phyloP scores from a whole-genome alignment of 2,888 invertebrate genomes.

The Hesperia comma region DNA sequence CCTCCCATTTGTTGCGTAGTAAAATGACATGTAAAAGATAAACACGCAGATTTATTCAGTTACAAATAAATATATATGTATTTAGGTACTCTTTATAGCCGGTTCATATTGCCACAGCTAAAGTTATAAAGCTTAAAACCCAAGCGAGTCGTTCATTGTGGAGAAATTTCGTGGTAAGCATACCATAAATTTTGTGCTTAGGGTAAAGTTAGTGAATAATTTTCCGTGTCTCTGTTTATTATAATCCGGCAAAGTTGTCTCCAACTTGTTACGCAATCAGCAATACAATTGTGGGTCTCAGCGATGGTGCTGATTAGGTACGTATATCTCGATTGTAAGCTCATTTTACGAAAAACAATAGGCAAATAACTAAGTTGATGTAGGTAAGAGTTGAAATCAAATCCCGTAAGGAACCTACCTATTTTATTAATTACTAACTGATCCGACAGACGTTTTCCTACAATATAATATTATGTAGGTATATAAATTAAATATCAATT shows the following conservation, averaged over 20 bases:
- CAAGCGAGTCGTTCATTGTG: constrained; percentile 74
- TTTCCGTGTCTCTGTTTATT: constrained; percentile 82
- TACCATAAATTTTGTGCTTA: constrained; percentile 79
- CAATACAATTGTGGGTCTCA: constrained; percentile 65
- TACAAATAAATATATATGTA: too few species aligned
- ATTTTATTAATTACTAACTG: too few species aligned
- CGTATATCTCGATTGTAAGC: constrained; percentile 22
- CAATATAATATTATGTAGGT: too few species aligned
- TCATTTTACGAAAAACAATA: constrained; percentile 2
- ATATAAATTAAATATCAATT: too few species aligned
- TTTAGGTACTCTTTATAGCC: constrained; percentile 36
- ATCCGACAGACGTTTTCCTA: too few species aligned
- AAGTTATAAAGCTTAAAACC: constrained; percentile 47
- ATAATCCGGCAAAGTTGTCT: constrained; percentile 74
- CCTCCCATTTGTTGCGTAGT: too few species aligned
- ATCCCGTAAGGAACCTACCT: too few species aligned
- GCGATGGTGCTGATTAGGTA: constrained; percentile 57
- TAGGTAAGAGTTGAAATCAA: background rate
- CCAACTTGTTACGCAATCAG: constrained; percentile 72
- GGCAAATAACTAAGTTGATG: background rate
- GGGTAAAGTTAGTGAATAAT: constrained; percentile 80
- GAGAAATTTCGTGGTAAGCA: constrained; percentile 75
- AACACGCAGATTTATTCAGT: too few species aligned
- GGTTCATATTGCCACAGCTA: constrained; percentile 42
- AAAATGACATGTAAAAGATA: too few species aligned